Base-by-base conservation (phyloP, 1,140 invertebrate species). In the Sycobia sp. region DNA sequence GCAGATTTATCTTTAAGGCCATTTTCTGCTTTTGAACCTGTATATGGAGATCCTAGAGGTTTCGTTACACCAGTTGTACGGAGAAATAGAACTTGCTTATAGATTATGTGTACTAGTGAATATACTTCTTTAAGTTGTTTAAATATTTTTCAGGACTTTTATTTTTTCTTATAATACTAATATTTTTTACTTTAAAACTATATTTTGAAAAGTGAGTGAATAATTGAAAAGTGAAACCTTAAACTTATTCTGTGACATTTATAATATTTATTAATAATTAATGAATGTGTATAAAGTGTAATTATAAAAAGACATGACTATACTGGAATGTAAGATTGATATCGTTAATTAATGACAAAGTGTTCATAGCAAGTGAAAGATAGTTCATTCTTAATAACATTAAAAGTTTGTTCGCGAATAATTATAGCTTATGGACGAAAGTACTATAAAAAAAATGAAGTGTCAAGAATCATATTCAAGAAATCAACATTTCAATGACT, bases 11-110 rank as follows among this genome's bases (percentile, higher is more conserved):
- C 76, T 0, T 66, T 72, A 25, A 75, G 73, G 54, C 77, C 78
- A 14, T 81, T 81, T 34, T 81, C 79, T 9, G 71, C 80, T 2
- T 73, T 75, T 69, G 70, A 77, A 41, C 72, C 73, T 7, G 73
- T 81, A 38, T 81, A 81, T 39, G 78, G 78, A 9, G 78, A 80
- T 58, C 78, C 78, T 34, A 67, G 78, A 57, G 70, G 74, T 51
- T 78, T 73, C 63, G 78, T 75, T 25, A 77, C 77, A 3, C 73
- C 78, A n/a, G 74, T 71, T 22, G 51, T 67, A 0, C 73, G 77
- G 59, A 68, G 77, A 63, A 78, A 74, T n/a, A 72, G 68, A 64
- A 73, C 66, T 44, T 53, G 14, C 14, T 38, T 65, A 36, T 65
- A 65, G 55, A 39, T 39, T 23, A 7, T 18, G 23, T 49, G 58